Conservation (phyloP, 2,113 vertebrate species). For the Sinocyclocheilus anshuiensis region DNA sequence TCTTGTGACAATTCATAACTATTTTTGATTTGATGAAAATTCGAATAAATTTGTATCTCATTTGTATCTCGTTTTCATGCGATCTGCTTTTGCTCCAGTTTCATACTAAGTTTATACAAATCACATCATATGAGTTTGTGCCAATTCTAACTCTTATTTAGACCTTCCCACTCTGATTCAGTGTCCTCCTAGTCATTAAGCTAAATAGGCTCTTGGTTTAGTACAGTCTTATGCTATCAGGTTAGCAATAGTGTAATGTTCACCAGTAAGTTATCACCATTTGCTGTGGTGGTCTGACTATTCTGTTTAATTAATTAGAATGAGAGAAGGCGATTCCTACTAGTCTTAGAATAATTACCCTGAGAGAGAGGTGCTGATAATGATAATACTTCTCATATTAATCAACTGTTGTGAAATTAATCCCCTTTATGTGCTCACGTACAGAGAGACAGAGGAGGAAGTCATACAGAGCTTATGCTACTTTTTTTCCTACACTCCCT, state of each 20-base stretch:
- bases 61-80: neutral
- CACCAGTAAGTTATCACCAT: neutral
- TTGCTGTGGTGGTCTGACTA: neutral
- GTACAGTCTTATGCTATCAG: neutral
- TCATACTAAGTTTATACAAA: neutral
- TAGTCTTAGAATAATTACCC: constrained; percentile 46
- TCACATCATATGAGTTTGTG: neutral
- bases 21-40: neutral
- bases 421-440: constrained; percentile 15
- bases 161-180: neutral
- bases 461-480: neutral
- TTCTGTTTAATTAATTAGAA: constrained; percentile 52
- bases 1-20: neutral
- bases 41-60: neutral
- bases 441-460: constrained; percentile 1
- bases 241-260: constrained; percentile 2
- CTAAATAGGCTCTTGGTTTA: neutral
- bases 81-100: neutral
- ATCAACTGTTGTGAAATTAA: constrained; percentile 46
- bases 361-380: constrained; percentile 19
- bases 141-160: neutral
- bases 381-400: constrained; percentile 41
- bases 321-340: constrained; percentile 43
- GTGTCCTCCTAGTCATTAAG: neutral
- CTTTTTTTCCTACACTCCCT: neutral